Base-by-base conservation (phyloP, 2,888 invertebrate species). In the Latrodectus hesperus region DNA sequence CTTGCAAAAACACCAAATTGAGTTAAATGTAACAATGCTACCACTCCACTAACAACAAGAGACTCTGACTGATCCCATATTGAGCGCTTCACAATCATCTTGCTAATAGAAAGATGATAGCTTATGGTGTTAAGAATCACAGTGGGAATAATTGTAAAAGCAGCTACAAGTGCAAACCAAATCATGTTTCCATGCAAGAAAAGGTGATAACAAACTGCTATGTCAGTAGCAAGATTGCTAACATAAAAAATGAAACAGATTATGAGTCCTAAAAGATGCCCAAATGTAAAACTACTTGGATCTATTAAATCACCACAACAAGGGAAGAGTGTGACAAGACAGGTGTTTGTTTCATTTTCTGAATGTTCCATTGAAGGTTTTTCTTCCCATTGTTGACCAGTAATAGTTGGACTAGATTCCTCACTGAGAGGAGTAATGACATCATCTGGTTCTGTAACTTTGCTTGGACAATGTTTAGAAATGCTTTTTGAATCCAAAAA, bases 361-460 rank as follows among this genome's bases (percentile, higher is more conserved):
- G 82, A 67, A 10, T 51, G 72, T 77, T 87, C 86, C 12, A 78
- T 52, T 10, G 80, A 76, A 55, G 72, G 67, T 38, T 87, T 87
- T 26, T 87, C 86, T 53, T 87, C 86, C 82, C 87, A 88, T 3
- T 68, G 55, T 9, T 83, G 73, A 10, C 77, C 81, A 75, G 85
- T 71, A 11, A 51, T 52, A 9, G 87, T 78, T 10, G 87, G 82
- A 65, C 74, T 78, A 8, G 82, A 83, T 70, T 88, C 87, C 70
- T 88, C 87, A 68, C 87, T 88, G 8, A 88, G 78, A 16, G 87
- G 87, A 10, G 87, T 88, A 17, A 88, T 88, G 49, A 83, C 64
- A 60, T 88, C 87, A 53, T 88, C 87, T 51, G 77, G 82, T 68
- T 88, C 87, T 4, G 78, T 65, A 16, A 83, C 78, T 70, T 73